Base-by-base conservation (phyloP, 2,888 invertebrate species). In the Luperina nickerlii region DNA sequence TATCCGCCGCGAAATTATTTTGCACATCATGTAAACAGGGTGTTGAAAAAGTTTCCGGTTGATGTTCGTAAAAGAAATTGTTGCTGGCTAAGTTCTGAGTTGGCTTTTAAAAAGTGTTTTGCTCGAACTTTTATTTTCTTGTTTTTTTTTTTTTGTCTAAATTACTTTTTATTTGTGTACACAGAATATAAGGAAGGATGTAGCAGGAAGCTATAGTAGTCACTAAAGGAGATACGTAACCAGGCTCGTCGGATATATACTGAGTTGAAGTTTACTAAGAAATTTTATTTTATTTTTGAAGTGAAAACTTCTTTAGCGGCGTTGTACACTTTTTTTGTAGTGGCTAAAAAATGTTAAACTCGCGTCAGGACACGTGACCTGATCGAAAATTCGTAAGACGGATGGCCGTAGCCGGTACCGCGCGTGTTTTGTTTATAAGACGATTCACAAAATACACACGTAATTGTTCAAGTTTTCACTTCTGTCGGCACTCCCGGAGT, bases 11-110 rank as follows among this genome's bases (percentile, higher is more conserved):
- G 8, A 77, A 68, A 72, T 76, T 45, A 75, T 80, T 79, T 71
- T 74, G 68, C 70, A 62, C 60, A 77, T 77, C 66, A 74, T 72
- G 74, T 77, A 82, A 82, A 84, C 82, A 82, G 32, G 57, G 68
- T 57, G 57, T 27, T 15, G 32, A 2, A 38, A 38, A 82, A 82
- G 62, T 83, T 82, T 72, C 72, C 79, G 38, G 57, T 60, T 62
- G 76, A 63, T 71, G 42, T n/a, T n/a, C 42, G 15, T 48, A 57
- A 81, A 83, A 83, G 51, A 83, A 72, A 72, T 65, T 78, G 42
- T 78, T 83, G 57, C 18, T 6, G 70, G 57, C 48, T 27, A 83
- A 78, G 57, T 84, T 83, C 32, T 42, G 1, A 54, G 69, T n/a
- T 62, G 68, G 78, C 84, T 78, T 83, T 82, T 24, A 68, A 71